Conservation (phyloP, 2,113 vertebrate genomes). For the Chloebia gouldiae region DNA sequence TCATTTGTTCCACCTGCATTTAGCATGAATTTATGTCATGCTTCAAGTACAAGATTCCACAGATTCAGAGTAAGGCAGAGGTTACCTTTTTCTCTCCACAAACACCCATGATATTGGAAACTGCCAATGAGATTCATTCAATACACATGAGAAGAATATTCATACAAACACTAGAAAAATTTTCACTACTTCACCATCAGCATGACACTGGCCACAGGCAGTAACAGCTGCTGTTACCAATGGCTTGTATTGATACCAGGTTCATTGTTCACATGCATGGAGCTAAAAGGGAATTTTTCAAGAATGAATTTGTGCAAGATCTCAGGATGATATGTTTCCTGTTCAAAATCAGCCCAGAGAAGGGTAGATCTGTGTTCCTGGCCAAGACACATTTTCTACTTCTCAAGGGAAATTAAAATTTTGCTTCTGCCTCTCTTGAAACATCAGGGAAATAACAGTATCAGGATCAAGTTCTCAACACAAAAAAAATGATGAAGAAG, state of each 20-base stretch:
- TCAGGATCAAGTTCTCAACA: neutral
- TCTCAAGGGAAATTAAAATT: neutral
- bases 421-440: neutral
- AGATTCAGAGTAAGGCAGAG: neutral
- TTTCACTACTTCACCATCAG: neutral
- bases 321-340: neutral
- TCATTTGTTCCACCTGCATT: neutral
- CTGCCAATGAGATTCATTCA: neutral
- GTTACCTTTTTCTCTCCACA: neutral
- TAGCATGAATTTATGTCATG: neutral
- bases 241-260: neutral
- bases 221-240: neutral
- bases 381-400: neutral
- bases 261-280: neutral
- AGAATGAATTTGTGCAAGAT: neutral
- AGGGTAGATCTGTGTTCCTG: neutral
- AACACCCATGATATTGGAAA: neutral
- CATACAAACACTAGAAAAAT: neutral
- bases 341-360: neutral
- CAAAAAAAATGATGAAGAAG: neutral
- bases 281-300: neutral
- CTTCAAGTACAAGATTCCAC: neutral
- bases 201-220: rapidly evolving
- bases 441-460: neutral
- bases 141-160: neutral